A percentile compares a stretch with the other conserved stretches of the same genome.
Evolutionary conservation across 2,888 invertebrate species (phyloP).

Genomic region (Cryptus viduatorius): DNA sequence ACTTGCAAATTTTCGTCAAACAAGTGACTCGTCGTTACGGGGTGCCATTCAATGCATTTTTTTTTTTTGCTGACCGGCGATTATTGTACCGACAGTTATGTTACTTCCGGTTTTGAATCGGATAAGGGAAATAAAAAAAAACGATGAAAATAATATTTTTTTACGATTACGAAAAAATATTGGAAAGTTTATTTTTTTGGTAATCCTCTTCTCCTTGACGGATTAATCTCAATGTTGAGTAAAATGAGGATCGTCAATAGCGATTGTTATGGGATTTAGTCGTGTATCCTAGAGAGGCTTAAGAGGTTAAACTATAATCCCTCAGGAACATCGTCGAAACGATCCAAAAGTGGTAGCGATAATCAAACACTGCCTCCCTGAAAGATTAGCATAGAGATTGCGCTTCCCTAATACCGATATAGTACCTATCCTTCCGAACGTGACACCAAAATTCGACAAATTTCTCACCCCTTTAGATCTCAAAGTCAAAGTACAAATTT

Average conservation of each 20-base stretch:
- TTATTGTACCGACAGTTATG: too few species aligned
- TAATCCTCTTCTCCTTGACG: too few species aligned
- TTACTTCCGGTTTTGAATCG: too few species aligned
- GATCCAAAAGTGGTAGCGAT: slow-evolving; percentile 78
- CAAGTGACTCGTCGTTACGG: too few species aligned
- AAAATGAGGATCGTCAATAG: slow-evolving; percentile 12
- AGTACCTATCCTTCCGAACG: slow-evolving; percentile 46
- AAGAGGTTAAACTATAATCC: slow-evolving; percentile 68
- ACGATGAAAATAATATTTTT: too few species aligned
- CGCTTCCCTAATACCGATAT: slow-evolving; percentile 53
- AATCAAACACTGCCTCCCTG: slow-evolving; percentile 53
- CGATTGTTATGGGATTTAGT: slow-evolving; percentile 14
- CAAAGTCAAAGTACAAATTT: not conserved
- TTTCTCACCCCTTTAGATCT: slow-evolving; percentile 31
- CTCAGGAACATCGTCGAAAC: slow-evolving; percentile 72
- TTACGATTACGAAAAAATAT: too few species aligned
- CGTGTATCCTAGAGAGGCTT: slow-evolving; percentile 42
- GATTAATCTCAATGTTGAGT: not conserved
- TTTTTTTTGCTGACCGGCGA: too few species aligned
- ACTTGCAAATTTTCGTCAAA: too few species aligned
- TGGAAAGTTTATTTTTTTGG: too few species aligned
- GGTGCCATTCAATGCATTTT: too few species aligned
- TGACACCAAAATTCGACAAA: slow-evolving; percentile 58
- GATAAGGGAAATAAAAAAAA: too few species aligned
- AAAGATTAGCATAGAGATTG: slow-evolving; percentile 67